Conservation (phyloP, 1,140 invertebrate genomes). For the Tachypleus tridentatus region DNA sequence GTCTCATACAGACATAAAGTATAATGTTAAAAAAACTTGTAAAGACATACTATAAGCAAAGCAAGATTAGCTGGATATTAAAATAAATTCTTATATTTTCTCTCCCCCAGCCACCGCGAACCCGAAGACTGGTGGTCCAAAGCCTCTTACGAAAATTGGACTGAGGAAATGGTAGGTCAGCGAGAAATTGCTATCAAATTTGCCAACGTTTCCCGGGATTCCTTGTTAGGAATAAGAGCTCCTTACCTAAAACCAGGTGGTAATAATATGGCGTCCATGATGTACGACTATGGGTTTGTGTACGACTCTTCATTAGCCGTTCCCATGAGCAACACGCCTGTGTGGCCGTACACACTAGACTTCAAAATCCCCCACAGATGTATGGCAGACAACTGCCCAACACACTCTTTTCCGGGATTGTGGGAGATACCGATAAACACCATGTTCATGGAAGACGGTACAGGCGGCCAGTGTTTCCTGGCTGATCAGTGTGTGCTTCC, state of each 20-base stretch:
- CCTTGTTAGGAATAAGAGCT: conserved; percentile 50
- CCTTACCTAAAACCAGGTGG: conserved; percentile 83
- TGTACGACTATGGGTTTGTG: conserved; percentile 75
- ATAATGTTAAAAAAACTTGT: not conserved
- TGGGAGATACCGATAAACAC: conserved; percentile 92
- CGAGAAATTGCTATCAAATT: conserved; percentile 70
- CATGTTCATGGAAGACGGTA: conserved; percentile 73
- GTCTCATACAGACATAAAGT: too few species aligned
- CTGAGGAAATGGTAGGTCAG: conserved; percentile 90
- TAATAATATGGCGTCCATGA: conserved; percentile 88
- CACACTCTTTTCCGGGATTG: conserved; percentile 77
- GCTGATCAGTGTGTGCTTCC: conserved; percentile 82
- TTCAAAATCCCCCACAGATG: conserved; percentile 92
- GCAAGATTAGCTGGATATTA: conserved; percentile 1
- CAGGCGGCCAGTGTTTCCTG: conserved; percentile 84
- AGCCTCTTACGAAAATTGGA: conserved; percentile 79
- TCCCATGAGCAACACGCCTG: conserved; percentile 59
- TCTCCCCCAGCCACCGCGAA: conserved; percentile 45
- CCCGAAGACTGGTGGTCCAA: conserved; percentile 51
- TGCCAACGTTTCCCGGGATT: conserved; percentile 69
- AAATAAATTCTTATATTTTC: not conserved
- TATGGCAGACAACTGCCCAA: conserved; percentile 49
- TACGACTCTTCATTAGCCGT: conserved; percentile 90
- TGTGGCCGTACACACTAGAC: conserved; percentile 92
- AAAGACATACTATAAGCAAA: not conserved